A percentile compares a stretch with the other conserved stretches of the same genome.
Conservation (phyloP, 2,113 vertebrate species). For the Mesitornis unicolor region DNA sequence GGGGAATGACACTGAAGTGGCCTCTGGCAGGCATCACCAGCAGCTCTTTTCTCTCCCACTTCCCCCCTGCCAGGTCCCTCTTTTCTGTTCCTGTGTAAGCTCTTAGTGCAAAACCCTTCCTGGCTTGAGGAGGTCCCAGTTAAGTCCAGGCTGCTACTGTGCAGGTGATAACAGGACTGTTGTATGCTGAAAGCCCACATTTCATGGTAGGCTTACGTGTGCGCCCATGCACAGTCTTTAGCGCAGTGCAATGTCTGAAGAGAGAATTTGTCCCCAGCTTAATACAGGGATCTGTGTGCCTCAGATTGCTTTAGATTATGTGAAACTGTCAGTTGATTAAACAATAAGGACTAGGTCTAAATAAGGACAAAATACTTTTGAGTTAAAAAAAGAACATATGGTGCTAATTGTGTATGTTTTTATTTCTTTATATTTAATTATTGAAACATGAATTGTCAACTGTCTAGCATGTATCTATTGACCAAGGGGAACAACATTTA, state of each 20-base stretch:
- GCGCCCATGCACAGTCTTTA: rapidly evolving
- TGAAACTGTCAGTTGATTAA: background rate
- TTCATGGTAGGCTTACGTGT: background rate
- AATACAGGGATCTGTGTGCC: background rate
- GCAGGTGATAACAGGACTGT: background rate
- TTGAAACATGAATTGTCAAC: background rate
- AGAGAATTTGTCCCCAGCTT: background rate
- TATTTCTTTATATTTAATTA: background rate
- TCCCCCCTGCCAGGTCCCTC: background rate
- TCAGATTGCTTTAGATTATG: background rate
- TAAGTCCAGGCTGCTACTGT: background rate
- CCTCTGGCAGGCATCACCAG: background rate
- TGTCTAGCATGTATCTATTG: background rate
- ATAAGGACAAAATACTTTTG: background rate
- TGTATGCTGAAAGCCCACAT: background rate
- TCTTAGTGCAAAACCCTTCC: background rate
- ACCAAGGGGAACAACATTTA: background rate
- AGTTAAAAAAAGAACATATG: background rate
- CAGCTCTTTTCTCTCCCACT: background rate
- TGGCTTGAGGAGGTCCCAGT: background rate
- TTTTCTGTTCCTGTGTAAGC: background rate
- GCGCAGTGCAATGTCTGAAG: background rate
- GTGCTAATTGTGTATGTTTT: background rate
- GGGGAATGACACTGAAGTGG: background rate
- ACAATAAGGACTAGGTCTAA: background rate